Base-by-base conservation (phyloP, 2,113 vertebrate genomes). In the Seriola quinqueradiata region DNA sequence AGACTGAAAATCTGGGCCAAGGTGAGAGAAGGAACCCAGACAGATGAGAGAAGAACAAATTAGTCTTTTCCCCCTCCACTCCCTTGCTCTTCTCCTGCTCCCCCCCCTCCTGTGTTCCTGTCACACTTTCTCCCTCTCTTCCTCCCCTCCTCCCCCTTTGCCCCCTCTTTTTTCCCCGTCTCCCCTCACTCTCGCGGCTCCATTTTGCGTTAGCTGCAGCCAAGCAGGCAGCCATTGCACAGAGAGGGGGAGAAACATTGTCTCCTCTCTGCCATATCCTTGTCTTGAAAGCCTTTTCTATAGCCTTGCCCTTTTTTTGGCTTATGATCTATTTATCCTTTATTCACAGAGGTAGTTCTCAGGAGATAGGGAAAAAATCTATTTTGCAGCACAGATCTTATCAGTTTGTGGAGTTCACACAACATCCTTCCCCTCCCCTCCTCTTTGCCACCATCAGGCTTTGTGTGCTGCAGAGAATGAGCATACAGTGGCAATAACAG, bases 151-250 rank as follows among this genome's bases (percentile, higher is more conserved):
- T 46, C 52, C 52, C 75, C 14, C 40, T 75, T 58, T 79, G 14
- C 64, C 54, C 78, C 16, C 28, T 1, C 34, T 67, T 36, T 36
- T 36, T 40, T 4, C 40, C 38, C 3, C 1, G 28, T 5, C 44
- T 11, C 34, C 46, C 34, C 44, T 32, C 16, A 16, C 46, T 75
- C 75, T 85, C 2, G 0, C 28, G 68, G 69, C 86, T 92, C 89
- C 90, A 92, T 93, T 93, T 92, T 93, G 79, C 77, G 19, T 80
- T 70, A 46, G 84, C 79, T 83, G 77, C 79, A 89, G 81, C 81
- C 68, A 13, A 82, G 70, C 85, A 85, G 87, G 86, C 88, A 87
- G 90, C 89, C 86, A 87, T 91, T 89, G 90, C 88, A 82, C 19
- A 42, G n/a, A 74, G 78, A 71, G 17, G 25, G 70, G 28, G 65